phyloP scores from a whole-genome alignment of 2,797 vertebrate species.

The Danio choprae region DNA sequence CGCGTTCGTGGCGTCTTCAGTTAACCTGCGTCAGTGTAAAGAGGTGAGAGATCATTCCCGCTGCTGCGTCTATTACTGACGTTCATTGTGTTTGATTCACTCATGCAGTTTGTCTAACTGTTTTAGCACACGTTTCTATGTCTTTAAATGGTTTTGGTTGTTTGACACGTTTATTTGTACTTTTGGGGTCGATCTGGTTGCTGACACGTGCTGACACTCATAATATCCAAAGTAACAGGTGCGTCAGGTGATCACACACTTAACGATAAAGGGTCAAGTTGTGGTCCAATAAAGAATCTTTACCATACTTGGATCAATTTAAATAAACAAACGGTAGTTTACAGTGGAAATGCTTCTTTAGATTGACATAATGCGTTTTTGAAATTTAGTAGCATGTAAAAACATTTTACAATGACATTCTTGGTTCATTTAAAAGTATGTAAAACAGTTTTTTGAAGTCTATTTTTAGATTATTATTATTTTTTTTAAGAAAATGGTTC shows the following conservation, averaged over 20 bases:
- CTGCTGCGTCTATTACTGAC: background rate
- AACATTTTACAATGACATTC: too few species aligned
- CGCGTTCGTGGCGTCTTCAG: conserved; percentile 58
- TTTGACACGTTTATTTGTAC: background rate
- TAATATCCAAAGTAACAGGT: background rate
- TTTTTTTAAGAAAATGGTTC: too few species aligned
- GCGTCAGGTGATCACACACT: background rate
- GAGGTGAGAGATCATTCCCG: conserved; percentile 74
- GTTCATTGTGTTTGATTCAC: background rate
- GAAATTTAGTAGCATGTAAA: too few species aligned
- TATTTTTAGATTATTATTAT: too few species aligned
- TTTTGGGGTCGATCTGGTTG: background rate
- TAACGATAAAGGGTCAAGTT: too few species aligned
- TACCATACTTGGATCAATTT: too few species aligned
- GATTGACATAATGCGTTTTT: too few species aligned
- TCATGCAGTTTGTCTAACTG: background rate
- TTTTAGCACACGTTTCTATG: background rate
- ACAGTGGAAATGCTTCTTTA: too few species aligned
- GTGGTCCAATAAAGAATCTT: too few species aligned
- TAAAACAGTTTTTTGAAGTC: too few species aligned
- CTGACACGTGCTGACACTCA: background rate
- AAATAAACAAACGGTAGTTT: too few species aligned
- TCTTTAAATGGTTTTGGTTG: background rate
- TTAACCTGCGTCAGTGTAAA: conserved; percentile 70
- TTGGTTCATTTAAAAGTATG: too few species aligned